Evolutionary conservation across 2,888 invertebrate genomes (phyloP), one percentile per base, ranked within the genome.

Genomic region (Idaea biselata): DNA sequence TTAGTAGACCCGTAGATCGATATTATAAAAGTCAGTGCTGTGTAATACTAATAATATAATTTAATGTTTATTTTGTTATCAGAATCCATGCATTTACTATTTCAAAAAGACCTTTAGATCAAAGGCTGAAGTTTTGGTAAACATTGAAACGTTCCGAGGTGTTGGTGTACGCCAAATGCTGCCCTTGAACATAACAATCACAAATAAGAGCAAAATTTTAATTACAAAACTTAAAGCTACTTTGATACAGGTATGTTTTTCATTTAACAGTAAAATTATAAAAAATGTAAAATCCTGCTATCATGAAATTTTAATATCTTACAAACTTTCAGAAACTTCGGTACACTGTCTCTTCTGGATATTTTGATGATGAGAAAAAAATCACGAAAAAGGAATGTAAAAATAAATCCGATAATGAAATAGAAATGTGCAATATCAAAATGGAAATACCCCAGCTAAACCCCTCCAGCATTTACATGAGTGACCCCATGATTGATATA

Each of bases 391-490:
- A 79, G 14, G 73, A 75, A 56, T 73, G 79, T 63, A 82, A 71
- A 54, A 77, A 83, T 53, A 77, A 88, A 60, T 71, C 74, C n/a
- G 78, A 76, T 33, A 68, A 75, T 8, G 71, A 73, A 53, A 75
- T 78, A 6, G 88, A 89, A 74, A 73, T 74, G 18, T 84, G 79
- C 66, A 66, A 70, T 31, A 73, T 91, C 53, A 70, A 72, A n/a
- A 83, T 91, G 81, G 82, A 85, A 63, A 80, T 91, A 67, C 91
- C 91, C 6, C 75, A 82, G 66, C 60, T 82, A 16, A 65, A 75
- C 31, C 88, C 91, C n/a, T 83, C 89, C 18, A 89, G 84, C 68
- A 70, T 86, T 54, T 74, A 87, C 71, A 62, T 79, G 18, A 66
- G 61, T 54, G 77, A 86, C 58, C 79, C 84, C 11, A 86, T 88